Evolutionary conservation across 2,797 vertebrate species (phyloP).

Genomic region (Thunnus albacares): DNA sequence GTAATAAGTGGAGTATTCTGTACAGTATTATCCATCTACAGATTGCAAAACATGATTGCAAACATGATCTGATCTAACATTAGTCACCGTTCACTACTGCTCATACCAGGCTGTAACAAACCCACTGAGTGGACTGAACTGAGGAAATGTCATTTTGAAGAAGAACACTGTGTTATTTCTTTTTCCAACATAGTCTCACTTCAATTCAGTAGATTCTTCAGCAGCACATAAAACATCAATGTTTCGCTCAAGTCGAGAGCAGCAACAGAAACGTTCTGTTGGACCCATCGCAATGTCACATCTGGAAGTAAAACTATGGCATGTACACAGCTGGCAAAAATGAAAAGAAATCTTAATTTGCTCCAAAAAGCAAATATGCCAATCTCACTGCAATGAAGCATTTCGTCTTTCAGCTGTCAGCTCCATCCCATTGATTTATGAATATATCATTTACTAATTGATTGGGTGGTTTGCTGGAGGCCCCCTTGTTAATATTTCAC

Average conservation of each 20-base stretch:
- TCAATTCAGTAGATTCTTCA: neutral
- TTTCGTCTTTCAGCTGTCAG: slow-evolving; percentile 67
- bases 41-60: too few species aligned
- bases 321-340: neutral
- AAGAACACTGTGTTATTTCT: neutral
- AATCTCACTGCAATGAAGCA: slow-evolving; percentile 32
- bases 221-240: neutral
- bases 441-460: slow-evolving; percentile 77
- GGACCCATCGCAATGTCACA: neutral
- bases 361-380: slow-evolving; percentile 44
- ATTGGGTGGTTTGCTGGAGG: slow-evolving; percentile 70
- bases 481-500: slow-evolving; percentile 80
- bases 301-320: neutral
- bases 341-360: slow-evolving; percentile 48
- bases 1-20: too few species aligned
- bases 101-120: too few species aligned
- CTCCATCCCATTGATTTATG: slow-evolving; percentile 67
- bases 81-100: too few species aligned
- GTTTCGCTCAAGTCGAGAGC: neutral
- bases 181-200: neutral
- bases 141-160: neutral
- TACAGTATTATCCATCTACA: too few species aligned
- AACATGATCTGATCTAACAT: too few species aligned
- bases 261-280: neutral
- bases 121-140: neutral